Evolutionary conservation across 2,797 vertebrate species (phyloP), one percentile per base, ranked within the genome.

Genomic region (Salarias fasciatus): DNA sequence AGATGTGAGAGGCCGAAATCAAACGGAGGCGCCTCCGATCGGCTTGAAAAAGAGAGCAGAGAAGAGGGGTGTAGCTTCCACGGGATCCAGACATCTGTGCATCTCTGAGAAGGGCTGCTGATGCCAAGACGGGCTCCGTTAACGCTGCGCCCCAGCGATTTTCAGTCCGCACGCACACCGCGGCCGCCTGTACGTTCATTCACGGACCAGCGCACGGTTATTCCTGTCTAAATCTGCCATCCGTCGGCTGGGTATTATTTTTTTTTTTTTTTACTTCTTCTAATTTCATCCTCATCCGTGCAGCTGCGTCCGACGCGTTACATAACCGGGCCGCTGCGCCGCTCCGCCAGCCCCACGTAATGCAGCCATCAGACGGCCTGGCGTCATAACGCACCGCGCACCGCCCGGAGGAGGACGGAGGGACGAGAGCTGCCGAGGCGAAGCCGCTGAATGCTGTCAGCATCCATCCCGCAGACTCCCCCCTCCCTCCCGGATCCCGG

Each of bases 301-400:
- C 71, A 77, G 53, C 60, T 75, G 74, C 79, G 65, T 70, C 57
- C 51, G 49, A 60, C 41, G 53, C 53, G 40, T 89, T 88, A 88
- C 87, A 89, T 91, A 88, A 91, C 72, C 35, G 31, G 57, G 75
- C 69, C 63, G 71, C 68, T 48, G 60, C 10, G 71, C 63, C 44
- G 65, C 50, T 72, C 54, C 6, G 56, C 44, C 77, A 52, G 69
- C 15, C 57, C 58, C 74, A 85, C 84, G 86, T 72, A 68, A 75
- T 8, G 62, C 53, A 2, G 55, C 38, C 52, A 54, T 56, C 65
- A 53, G 48, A 69, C 80, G 77, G 61, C 49, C 56, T 69, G 59
- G 69, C 86, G 89, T 90, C 87, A 86, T 72, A 50, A 72, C 85
- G 79, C 74, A 80, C 64, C n/a, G 72, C 60, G 72, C 66, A 69